Evolutionary conservation across 1,140 invertebrate genomes (phyloP), one percentile per base, ranked within the genome.

Genomic region (Lordiphosa mommai): DNA sequence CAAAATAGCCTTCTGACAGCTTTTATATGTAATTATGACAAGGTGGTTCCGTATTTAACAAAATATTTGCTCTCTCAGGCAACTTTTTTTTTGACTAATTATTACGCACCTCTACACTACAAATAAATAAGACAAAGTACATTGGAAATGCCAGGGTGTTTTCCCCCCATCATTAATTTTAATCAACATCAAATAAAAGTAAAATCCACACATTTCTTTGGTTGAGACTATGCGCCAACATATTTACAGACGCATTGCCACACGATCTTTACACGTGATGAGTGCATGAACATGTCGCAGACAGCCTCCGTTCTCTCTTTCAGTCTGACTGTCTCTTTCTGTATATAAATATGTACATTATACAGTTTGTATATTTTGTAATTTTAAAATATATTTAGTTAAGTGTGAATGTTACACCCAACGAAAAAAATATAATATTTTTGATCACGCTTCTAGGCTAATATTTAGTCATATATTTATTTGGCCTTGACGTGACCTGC

Each of bases 401-500:
- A 7, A 6, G 23, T 27, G 6, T 27, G 23, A 27, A 60, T 32
- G 41, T 58, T 72, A 76, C 73, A 76, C 56, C 46, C 34, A 9
- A 82, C 67, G 67, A 69, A 72, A 68, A 27, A 49, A 34, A 55
- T 49, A 43, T 65, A 43, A 59, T 51, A 30, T 70, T 53, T 61
- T 38, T 30, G 36, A 68, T 68, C 65, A 69, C 64, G 65, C 64
- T 38, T 69, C 43, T 69, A 53, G 64, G 16, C 64, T 68, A 69
- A 69, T 69, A 40, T 55, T 38, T 14, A 52, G 57, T 55, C 58
- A 56, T 38, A 49, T 40, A 57, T 69, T 82, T 53, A 30, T 58
- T 30, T 53, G 72, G 67, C 77, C 77, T 82, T 82, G 76, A 49
- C 71, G 61, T 82, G 65, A 71, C 65, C 74, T 60, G 53, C 61